Evolutionary conservation across 1,140 invertebrate genomes (phyloP), one percentile per base, ranked within the genome.

Genomic region (Scaptomyza hsui): DNA sequence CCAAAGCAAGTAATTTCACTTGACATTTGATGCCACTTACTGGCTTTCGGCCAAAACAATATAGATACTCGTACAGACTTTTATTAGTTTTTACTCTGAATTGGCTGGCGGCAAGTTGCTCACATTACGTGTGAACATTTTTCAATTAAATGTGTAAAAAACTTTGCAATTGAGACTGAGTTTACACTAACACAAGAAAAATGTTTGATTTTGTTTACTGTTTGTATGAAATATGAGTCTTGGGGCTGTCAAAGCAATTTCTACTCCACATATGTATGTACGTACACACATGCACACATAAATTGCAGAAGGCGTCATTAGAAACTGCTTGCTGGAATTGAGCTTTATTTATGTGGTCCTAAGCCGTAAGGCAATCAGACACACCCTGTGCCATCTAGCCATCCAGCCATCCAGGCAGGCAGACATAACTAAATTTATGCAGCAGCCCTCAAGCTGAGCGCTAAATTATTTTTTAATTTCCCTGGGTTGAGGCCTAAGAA

Each of bases 381-480:
- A 75, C 81, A 86, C 49, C 69, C 78, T 86, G 81, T 47, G 64
- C 69, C 47, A 64, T 45, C 35, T 53, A n/a, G n/a, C n/a, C n/a
- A n/a, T n/a, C n/a, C n/a, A n/a, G n/a, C 18, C 26, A 13, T 3
- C 6, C 32, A 37, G 51, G 12, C 51, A 24, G n/a, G 0, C 39
- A 60, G 48, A 52, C 35, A 37, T 53, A 21, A 24, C 18, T 26
- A 67, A 80, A 85, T 86, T 85, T 86, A 85, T 86, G 81, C 81
- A 78, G 15, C 74, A 64, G 79, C 77, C 80, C 81, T 81, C 61
- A 57, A 48, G 53, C 48, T 13, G 47, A 57, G 59, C 55, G 72
- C 77, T 86, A 86, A 86, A 86, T 86, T 86, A 86, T 86, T 86
- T 86, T 86, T 88, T 86, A 86, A 86, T 86, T 86, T 86, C 82